Evolutionary conservation across 2,888 invertebrate genomes (phyloP), one percentile per base, ranked within the genome.

Genomic region (Tenodera sinensis): DNA sequence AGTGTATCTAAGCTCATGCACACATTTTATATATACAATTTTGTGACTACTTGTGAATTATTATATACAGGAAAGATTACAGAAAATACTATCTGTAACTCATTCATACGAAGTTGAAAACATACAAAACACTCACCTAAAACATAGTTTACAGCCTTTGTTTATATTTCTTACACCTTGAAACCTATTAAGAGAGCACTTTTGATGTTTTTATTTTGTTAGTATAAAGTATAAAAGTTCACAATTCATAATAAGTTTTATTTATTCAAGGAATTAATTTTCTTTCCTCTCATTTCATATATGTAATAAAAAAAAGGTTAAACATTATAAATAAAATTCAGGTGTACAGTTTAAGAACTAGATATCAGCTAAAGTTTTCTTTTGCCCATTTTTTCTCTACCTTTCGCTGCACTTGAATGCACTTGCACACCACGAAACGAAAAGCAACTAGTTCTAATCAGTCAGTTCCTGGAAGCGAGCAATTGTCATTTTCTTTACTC

Each of bases 401-500:
- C 20, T 71, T 42, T 71, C 54, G 25, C 54, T 71, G 20, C 54
- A 71, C 54, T 71, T 71, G 54, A 20, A 71, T 71, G 54, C 54
- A 71, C 54, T 71, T 20, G 20, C 54, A 71, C 25, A 25, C 54
- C 54, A 71, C 54, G 20, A 71, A 71, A 71, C 4, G 15, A 71
- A 71, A 71, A 20, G 25, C 15, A 71, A 71, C 20, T 90, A 88
- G 84, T 90, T 90, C 85, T 91, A 91, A 71, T 96, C 96, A 2
- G 96, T 95, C 42, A 97, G 94, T 93, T 98, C 98, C 93, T 97
- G 97, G 92, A 97, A 98, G 92, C 98, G 95, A 0, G 97, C 97
- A 92, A 97, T 96, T 96, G 98, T 97, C 93, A 97, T 96, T 93
- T 98, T 97, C 93, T 98, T 97, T 0, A 98, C 98, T 90, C 97